Evolutionary conservation across 2,797 vertebrate genomes (phyloP), one percentile per base, ranked within the genome.

Genomic region (Fratercula arctica): DNA sequence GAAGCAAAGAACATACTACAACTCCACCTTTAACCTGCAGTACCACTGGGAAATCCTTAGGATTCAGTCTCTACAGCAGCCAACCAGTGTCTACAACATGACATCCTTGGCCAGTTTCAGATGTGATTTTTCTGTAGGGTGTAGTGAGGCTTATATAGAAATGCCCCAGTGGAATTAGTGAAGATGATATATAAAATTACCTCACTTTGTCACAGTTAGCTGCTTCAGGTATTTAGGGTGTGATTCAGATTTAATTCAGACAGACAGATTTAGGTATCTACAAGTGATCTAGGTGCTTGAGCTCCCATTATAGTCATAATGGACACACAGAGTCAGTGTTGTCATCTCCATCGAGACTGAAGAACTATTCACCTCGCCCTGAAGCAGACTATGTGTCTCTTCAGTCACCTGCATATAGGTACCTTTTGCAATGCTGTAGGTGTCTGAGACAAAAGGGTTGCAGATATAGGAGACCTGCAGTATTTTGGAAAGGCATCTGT

Each of bases 251-350:
- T 85, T 81, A 23, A 37, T 51, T 69, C 35, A 83, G 33, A 21
- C 10, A 53, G 6, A 11, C 16, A 51, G 4, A 54, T 18, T 12
- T 54, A 84, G 39, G 5, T 50, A 68, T n/a, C 37, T 53, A 5
- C 16, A 53, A 45, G 24, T 41, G 20, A 66, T 28, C 8, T n/a
- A 56, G 5, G 10, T 43, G 16, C 5, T 43, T 48, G 56, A 78
- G 6, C 12, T 82, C 20, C n/a, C 31, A 2, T 33, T 43, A 37
- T 3, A 70, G 14, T 59, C 39, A n/a, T 33, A 50, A 16, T 11
- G 11, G 24, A 37, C 7, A 7, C 4, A 7, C 3, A 37, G 0
- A 35, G 14, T 35, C 28, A 18, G 3, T 13, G 6, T 6, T 5
- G 59, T 64, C 25, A 41, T 25, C 11, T 50, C 21, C 57, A 4